Conservation (phyloP, 2,888 invertebrate species). For the Eilema griseolum region DNA sequence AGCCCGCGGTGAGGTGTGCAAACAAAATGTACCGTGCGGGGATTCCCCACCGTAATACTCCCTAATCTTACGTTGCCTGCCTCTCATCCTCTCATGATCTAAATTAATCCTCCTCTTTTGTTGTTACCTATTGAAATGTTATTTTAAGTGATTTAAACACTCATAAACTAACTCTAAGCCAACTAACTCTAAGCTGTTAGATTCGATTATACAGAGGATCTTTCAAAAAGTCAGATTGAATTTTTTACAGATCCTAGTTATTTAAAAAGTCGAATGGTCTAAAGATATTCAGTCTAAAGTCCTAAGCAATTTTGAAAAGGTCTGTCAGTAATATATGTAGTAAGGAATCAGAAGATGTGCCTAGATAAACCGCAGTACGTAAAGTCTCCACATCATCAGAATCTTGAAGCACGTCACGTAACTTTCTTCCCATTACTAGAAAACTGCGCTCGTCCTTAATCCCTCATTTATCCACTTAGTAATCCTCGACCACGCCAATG, state of each 20-base stretch:
- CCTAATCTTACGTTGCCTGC: not conserved
- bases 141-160: not conserved
- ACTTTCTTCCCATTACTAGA: not conserved
- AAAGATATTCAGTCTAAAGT: no score
- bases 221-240: no score
- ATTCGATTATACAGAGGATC: no score
- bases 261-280: no score
- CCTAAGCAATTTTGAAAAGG: no score
- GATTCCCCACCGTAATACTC: not conserved
- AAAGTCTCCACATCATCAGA: no score
- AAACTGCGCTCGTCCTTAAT: not conserved
- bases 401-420: not conserved
- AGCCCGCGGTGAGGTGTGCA: slow-evolving; percentile 23
- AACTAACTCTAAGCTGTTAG: no score
- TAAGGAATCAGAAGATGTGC: no score
- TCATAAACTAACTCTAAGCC: not conserved
- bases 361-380: no score
- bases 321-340: no score
- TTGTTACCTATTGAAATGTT: not conserved
- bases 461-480: not conserved
- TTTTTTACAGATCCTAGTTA: no score
- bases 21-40: slow-evolving; percentile 4
- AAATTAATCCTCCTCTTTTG: not conserved
- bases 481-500: not conserved
- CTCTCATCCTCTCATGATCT: not conserved